Conservation (phyloP, 1,140 invertebrate genomes). For the Aplysia californica region DNA sequence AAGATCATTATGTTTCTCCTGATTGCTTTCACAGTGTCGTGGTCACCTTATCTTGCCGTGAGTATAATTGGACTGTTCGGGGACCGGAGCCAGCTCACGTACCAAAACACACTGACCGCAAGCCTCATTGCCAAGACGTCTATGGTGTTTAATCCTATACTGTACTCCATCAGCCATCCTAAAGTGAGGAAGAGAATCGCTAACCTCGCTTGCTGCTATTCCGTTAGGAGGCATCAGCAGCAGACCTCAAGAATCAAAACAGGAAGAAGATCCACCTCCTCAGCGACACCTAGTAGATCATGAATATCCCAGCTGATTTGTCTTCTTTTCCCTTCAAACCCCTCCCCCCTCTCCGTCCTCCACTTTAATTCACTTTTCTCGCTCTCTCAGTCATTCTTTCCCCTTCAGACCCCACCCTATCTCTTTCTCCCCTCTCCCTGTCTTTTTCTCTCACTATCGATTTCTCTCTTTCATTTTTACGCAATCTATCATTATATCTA, state of each 20-base stretch:
- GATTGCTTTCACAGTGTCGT: constrained; percentile 35
- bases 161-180: constrained; percentile 75
- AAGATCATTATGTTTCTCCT: constrained; percentile 29
- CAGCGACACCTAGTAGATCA: not conserved
- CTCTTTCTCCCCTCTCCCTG: too few relatives aligned
- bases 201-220: not conserved
- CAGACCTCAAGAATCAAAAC: not conserved
- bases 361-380: not conserved
- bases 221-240: not conserved
- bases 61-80: constrained; percentile 85
- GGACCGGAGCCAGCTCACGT: constrained; percentile 69
- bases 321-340: too few relatives aligned
- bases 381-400: not conserved
- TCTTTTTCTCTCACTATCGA: not conserved
- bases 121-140: constrained; percentile 81
- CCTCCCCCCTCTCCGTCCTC: not conserved
- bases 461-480: not conserved
- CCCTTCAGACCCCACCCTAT: too few relatives aligned
- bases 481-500: not conserved
- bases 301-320: too few relatives aligned
- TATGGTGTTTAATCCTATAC: constrained; percentile 83
- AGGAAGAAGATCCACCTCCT: not conserved
- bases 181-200: constrained; percentile 36
- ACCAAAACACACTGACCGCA: constrained; percentile 74
- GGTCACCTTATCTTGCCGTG: constrained; percentile 68